phyloP scores from a whole-genome alignment of 2,113 vertebrate genomes.

The Oreamnos americanus region DNA sequence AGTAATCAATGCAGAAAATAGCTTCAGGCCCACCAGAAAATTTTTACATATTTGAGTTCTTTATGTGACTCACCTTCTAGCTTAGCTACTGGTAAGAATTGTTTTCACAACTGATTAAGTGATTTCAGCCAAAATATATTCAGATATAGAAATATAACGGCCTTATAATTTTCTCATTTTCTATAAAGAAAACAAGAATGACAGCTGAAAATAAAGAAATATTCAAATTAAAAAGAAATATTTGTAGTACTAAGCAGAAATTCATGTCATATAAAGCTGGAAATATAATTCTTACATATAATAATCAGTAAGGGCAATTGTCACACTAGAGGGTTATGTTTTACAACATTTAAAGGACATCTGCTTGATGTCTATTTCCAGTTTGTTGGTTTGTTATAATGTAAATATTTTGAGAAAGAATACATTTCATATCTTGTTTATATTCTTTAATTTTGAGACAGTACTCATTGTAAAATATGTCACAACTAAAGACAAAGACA shows the following conservation, averaged over 20 bases:
- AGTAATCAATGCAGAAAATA: background rate
- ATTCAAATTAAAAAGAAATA: background rate
- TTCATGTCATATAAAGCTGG: background rate
- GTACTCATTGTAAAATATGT: background rate
- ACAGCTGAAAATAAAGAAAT: background rate
- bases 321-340: background rate
- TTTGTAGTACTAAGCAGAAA: background rate
- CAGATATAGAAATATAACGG: background rate
- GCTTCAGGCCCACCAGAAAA: background rate
- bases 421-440: background rate
- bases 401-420: background rate
- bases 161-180: background rate
- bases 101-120: background rate
- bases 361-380: background rate
- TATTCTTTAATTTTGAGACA: background rate
- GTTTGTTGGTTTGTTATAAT: background rate
- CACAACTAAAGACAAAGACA: background rate
- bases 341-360: background rate
- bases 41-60: background rate
- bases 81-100: background rate
- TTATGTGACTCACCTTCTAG: background rate
- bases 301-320: background rate
- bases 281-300: background rate
- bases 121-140: background rate
- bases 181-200: background rate